Evolutionary conservation across 2,888 invertebrate genomes (phyloP), one percentile per base, ranked within the genome.

Genomic region (Xiphydria camelus): DNA sequence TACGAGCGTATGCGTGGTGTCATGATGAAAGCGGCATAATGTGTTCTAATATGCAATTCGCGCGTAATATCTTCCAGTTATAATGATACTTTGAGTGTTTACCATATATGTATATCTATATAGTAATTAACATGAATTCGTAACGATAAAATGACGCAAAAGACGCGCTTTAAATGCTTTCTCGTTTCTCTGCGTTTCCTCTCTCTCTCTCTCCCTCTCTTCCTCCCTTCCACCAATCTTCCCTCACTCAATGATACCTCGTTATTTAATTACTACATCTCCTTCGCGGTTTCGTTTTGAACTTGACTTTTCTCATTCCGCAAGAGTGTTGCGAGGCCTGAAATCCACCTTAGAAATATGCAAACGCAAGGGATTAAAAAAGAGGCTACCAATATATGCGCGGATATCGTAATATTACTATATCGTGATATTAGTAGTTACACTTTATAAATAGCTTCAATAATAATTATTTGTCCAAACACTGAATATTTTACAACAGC

Each of bases 401-500:
- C n/a, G n/a, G n/a, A 59, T 65, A 67, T 57, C 57, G 60, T 66
- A 59, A 55, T 62, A 62, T 62, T 62, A 62, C 52, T 62, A 58
- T 63, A 62, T 57, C 57, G 64, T 55, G 61, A 62, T 64, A 63
- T 64, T 64, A 65, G 53, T 63, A 50, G 50, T 62, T 65, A n/a
- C n/a, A n/a, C n/a, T n/a, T n/a, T n/a, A 65, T 68, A 66, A 61
- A 66, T 63, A 68, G 64, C 61, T 57, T 70, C 59, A 63, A 71
- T 70, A 70, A 71, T 70, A 70, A 62, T 66, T 68, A 67, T 68
- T 67, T 66, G 66, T 70, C 68, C 61, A 70, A 69, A 70, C 69
- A 72, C 61, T 67, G 68, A 71, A 71, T 71, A 70, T 70, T 72
- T 68, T 71, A 70, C 70, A 72, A 71, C 70, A 71, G 66, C 69